These are phyloP conservation scores for Caenorhabditis panamensis DNA, from an alignment of 2,888 invertebrate genomes.

Conservation along the genomic window DNA sequence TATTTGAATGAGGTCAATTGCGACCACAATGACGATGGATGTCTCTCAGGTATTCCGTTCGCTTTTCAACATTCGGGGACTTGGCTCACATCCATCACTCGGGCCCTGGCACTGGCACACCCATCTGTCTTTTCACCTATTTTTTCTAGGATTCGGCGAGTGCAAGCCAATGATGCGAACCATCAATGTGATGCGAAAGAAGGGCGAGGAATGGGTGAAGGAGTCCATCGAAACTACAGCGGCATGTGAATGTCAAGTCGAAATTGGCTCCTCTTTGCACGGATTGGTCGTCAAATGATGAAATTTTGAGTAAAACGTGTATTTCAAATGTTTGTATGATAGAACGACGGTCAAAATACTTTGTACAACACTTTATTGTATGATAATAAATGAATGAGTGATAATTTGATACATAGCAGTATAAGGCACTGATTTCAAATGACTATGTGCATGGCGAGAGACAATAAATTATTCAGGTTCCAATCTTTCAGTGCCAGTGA, in stretches of 20 bases:
- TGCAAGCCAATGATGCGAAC: constrained; percentile 65
- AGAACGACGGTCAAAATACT: constrained; percentile 15
- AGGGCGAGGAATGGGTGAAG: constrained; percentile 61
- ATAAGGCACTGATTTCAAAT: constrained; percentile 11
- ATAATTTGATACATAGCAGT: too few species aligned
- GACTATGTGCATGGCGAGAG: constrained; percentile 9
- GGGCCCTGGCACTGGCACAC: constrained; percentile 14
- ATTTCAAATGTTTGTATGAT: constrained; percentile 48
- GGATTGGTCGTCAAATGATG: constrained; percentile 57
- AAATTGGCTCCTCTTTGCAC: constrained; percentile 61
- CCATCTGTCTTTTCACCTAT: not conserved
- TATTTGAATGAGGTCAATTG: constrained; percentile 72
- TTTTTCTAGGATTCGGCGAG: constrained; percentile 66
- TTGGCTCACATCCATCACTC: constrained; percentile 29
- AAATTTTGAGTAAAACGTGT: not conserved
- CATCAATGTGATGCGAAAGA: constrained; percentile 64
- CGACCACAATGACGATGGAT: constrained; percentile 63
- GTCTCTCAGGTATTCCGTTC: constrained; percentile 62
- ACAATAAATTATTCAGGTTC: constrained; percentile 23
- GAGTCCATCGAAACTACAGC: constrained; percentile 63
- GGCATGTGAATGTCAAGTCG: constrained; percentile 72
- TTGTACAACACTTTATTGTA: constrained; percentile 11
- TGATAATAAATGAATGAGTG: not conserved
- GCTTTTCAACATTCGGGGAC: constrained; percentile 22
- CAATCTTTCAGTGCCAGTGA: constrained; percentile 41